Percentiles rank a stretch among this genome's conserved stretches.
These are phyloP conservation scores for Lasioglossum baleicum DNA, from an alignment of 1,140 invertebrate species.

Conservation along the genomic window DNA sequence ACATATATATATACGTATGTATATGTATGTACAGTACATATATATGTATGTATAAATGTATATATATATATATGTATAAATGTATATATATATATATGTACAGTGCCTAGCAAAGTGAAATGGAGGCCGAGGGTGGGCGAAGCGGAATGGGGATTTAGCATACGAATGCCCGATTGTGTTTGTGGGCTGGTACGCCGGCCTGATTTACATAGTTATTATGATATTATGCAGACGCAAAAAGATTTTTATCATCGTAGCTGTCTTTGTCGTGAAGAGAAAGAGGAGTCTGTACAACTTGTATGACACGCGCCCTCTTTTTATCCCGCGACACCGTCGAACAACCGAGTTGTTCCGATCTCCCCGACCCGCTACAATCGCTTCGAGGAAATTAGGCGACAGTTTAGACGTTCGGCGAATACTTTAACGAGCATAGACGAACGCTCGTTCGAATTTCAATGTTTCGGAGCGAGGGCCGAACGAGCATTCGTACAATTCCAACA, in stretches of 20 bases:
- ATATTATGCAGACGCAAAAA: slow-evolving; percentile 73
- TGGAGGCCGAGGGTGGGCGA: slow-evolving; percentile 16
- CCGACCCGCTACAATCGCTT: no score
- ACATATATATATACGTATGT: no score
- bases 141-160: slow-evolving; percentile 67
- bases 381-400: no score
- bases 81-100: neutral
- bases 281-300: slow-evolving; percentile 30
- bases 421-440: no score
- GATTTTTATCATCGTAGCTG: slow-evolving; percentile 70
- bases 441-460: no score
- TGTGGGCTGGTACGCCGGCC: slow-evolving; percentile 60
- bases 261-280: slow-evolving; percentile 41
- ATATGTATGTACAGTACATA: neutral
- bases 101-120: slow-evolving; percentile 47
- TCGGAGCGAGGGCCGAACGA: no score
- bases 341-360: no score
- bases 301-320: slow-evolving; percentile 41
- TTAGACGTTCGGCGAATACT: no score
- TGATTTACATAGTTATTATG: slow-evolving; percentile 78
- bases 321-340: neutral
- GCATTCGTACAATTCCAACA: no score
- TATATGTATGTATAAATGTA: slow-evolving; percentile 11
- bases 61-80: neutral
- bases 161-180: slow-evolving; percentile 73